Conservation (phyloP, 2,797 vertebrate genomes). For the Danio albolineatus region DNA sequence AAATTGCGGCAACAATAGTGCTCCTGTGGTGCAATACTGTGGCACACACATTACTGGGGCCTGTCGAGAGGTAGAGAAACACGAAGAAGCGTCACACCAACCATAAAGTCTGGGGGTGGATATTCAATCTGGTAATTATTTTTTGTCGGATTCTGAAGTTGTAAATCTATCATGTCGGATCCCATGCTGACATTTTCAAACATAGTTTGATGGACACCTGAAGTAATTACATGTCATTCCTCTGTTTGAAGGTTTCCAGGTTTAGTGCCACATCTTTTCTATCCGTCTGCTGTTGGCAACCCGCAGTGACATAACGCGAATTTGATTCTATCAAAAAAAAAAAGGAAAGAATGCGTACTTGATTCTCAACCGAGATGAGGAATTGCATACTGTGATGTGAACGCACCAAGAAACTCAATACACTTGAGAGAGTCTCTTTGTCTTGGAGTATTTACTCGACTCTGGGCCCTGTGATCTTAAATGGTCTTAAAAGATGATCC, state of each 20-base stretch:
- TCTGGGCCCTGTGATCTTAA: slow-evolving; percentile 79
- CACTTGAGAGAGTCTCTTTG: slow-evolving; percentile 73
- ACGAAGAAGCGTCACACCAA: slow-evolving; percentile 41
- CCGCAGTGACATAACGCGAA: slow-evolving; percentile 47
- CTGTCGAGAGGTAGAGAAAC: slow-evolving; percentile 49
- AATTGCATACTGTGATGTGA: slow-evolving; percentile 47
- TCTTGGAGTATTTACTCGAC: slow-evolving; percentile 66
- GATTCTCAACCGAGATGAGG: slow-evolving; percentile 19
- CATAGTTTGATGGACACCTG: slow-evolving; percentile 81
- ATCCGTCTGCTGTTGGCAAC: slow-evolving; percentile 64
- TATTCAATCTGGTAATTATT: slow-evolving; percentile 69
- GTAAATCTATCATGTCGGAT: slow-evolving; percentile 81
- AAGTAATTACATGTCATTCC: slow-evolving; percentile 87
- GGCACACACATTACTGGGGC: slow-evolving; percentile 50
- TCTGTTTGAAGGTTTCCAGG: slow-evolving; percentile 74
- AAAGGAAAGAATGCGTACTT: background rate
- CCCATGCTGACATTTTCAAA: slow-evolving; percentile 81
- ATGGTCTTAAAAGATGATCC: slow-evolving; percentile 85
- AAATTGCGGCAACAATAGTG: slow-evolving; percentile 73
- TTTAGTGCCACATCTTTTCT: slow-evolving; percentile 64
- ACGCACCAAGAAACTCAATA: slow-evolving; percentile 76
- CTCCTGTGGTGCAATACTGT: slow-evolving; percentile 69
- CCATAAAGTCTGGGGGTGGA: slow-evolving; percentile 47
- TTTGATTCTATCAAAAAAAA: slow-evolving; percentile 44
- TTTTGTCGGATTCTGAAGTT: slow-evolving; percentile 78